Base-by-base conservation (phyloP, 2,113 vertebrate genomes). In the Sturnira hondurensis region DNA sequence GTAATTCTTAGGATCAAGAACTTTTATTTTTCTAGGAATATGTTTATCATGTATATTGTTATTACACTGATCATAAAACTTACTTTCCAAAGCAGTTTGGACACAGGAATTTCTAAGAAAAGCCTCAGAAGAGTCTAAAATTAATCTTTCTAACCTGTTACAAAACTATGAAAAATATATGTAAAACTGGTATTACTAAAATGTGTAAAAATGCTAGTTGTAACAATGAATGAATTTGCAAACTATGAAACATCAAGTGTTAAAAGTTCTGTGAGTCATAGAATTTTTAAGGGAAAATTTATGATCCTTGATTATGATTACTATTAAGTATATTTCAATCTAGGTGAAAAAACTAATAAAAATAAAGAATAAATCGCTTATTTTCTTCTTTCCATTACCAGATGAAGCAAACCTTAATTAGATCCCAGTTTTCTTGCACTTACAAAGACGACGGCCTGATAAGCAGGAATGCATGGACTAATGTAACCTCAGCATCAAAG, bases 351-450 rank as follows among this genome's bases (percentile, higher is more conserved):
- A 89, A 67, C 70, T 80, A 89, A 58, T 67, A 11, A 89, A 91
- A 90, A 63, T 94, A 67, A 93, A 80, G 47, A 74, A 63, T 85
- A 77, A 80, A 84, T 78, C 70, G 16, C 2, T 4, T 95, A 45
- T 91, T 93, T 93, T 91, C 76, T 84, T 89, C 5, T 86, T 81
- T 92, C 78, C 14, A 54, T 98, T 98, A 33, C 12, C 97, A 99
- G 99, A 93, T 98, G 86, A 98, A 96, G 67, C 98, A 98, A 61
- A 97, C 96, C 92, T 98, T 97, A 94, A 98, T 99, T 94, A 99
- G 98, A 87, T 99, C 99, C n/a, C 99, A 99, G 97, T 99, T 99
- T 98, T 99, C 99, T 65, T 99, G 99, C 97, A 99, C 99, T 0
- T 99, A 99, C 89, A 98, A 98, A 96, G 99, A 99, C 1, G 98